Conservation (phyloP, 2,888 invertebrate species). For the Lepetodrilus schrolli region DNA sequence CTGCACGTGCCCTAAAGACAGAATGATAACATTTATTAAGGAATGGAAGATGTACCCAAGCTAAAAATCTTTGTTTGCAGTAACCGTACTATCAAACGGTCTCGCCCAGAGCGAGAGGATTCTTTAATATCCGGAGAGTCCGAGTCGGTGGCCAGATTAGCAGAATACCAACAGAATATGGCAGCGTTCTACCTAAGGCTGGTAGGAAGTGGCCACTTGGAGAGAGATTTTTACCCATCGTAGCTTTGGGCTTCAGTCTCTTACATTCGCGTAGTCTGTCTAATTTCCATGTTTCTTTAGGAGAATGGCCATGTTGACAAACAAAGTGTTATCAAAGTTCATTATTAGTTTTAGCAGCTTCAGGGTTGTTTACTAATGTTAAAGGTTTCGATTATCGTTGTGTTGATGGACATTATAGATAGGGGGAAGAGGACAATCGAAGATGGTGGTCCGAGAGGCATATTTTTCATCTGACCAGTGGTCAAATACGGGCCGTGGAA, state of each 20-base stretch:
- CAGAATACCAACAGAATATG: conserved; percentile 1
- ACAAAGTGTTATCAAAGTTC: conserved; percentile 5
- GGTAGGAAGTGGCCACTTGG: conserved; percentile 17
- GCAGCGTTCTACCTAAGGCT: neutral
- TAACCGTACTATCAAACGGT: conserved; percentile 17
- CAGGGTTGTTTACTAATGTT: conserved; percentile 14
- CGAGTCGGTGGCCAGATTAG: conserved; percentile 5
- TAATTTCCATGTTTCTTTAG: conserved; percentile 21
- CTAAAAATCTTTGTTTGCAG: neutral
- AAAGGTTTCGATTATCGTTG: conserved; percentile 13
- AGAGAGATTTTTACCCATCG: neutral
- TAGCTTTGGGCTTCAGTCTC: conserved; percentile 9
- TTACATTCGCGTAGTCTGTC: conserved; percentile 15
- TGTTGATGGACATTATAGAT: neutral
- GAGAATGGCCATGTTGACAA: conserved; percentile 15
- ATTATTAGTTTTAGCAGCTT: conserved; percentile 3
- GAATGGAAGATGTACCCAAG: neutral
- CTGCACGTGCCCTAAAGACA: neutral
- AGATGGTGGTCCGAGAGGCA: neutral
- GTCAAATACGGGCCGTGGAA: too few relatives aligned
- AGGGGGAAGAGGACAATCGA: neutral
- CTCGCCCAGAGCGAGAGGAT: neutral
- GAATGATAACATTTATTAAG: neutral
- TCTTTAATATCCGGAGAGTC: conserved; percentile 13
- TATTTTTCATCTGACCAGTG: neutral